A percentile compares a stretch with the other conserved stretches of the same genome.
phyloP scores from a whole-genome alignment of 1,140 invertebrate genomes.

The Zaprionus vittiger region DNA sequence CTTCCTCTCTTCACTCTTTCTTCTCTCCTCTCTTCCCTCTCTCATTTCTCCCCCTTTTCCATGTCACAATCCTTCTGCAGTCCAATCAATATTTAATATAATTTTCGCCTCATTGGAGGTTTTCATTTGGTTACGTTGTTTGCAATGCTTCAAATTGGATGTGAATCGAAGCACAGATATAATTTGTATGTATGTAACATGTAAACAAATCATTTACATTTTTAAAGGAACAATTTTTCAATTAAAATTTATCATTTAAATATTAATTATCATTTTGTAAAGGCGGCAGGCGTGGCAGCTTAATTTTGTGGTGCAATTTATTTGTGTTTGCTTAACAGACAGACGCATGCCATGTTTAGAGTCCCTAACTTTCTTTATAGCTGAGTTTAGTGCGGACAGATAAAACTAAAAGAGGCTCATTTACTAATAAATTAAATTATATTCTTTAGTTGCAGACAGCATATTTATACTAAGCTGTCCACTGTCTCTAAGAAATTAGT shows the following conservation, averaged over 20 bases:
- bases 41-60: background rate
- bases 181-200: background rate
- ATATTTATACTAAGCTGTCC: too few species aligned
- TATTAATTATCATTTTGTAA: too few species aligned
- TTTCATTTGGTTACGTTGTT: background rate
- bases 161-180: background rate
- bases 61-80: background rate
- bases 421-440: too few species aligned
- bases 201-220: background rate
- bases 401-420: too few species aligned
- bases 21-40: background rate
- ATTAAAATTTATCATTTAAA: too few species aligned
- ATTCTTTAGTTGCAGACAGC: too few species aligned
- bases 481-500: too few species aligned
- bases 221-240: too few species aligned
- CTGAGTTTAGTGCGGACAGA: background rate
- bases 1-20: too few species aligned
- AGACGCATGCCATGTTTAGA: background rate
- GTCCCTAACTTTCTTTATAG: background rate
- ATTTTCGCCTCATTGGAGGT: conserved; percentile 47
- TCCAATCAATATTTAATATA: conserved; percentile 25
- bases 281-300: too few species aligned
- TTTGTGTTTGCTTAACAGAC: too few species aligned
- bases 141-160: background rate
- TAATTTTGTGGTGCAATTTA: background rate